Conservation (phyloP, 2,113 vertebrate genomes). For the Mus spicilegus region DNA sequence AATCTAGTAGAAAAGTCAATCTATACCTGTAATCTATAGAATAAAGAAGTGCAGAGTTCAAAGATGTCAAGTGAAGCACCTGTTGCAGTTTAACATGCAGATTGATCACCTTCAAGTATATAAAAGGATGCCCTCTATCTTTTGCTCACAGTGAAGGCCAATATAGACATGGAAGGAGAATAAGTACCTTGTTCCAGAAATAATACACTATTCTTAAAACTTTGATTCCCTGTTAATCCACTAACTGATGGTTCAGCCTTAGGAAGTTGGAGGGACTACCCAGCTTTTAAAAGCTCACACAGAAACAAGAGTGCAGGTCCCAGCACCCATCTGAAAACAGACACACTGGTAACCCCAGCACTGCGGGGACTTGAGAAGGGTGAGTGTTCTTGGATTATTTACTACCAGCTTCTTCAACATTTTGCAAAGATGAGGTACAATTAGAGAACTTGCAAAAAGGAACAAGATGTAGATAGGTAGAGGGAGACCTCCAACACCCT, state of each 20-base stretch:
- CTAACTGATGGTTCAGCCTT: not conserved
- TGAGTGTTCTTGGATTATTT: too few species aligned
- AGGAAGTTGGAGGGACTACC: not conserved
- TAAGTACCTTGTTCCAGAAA: not conserved
- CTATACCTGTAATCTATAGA: not conserved
- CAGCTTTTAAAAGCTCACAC: too few species aligned
- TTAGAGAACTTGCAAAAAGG: not conserved
- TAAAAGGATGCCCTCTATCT: not conserved
- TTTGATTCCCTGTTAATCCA: not conserved
- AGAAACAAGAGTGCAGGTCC: too few species aligned
- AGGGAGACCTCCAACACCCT: not conserved
- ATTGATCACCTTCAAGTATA: not conserved
- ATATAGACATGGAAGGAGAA: not conserved
- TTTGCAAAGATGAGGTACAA: not conserved
- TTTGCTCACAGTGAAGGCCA: not conserved
- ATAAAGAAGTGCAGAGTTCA: not conserved
- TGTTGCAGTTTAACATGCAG: rapidly evolving
- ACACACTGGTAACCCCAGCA: not conserved
- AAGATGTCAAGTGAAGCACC: not conserved
- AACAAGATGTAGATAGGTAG: not conserved
- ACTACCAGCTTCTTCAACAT: not conserved
- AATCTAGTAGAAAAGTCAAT: not conserved
- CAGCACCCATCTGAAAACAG: not conserved
- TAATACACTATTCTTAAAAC: not conserved
- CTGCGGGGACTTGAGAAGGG: not conserved